Evolutionary conservation across 2,888 invertebrate species (phyloP).

Genomic region (Charanyca ferruginea): DNA sequence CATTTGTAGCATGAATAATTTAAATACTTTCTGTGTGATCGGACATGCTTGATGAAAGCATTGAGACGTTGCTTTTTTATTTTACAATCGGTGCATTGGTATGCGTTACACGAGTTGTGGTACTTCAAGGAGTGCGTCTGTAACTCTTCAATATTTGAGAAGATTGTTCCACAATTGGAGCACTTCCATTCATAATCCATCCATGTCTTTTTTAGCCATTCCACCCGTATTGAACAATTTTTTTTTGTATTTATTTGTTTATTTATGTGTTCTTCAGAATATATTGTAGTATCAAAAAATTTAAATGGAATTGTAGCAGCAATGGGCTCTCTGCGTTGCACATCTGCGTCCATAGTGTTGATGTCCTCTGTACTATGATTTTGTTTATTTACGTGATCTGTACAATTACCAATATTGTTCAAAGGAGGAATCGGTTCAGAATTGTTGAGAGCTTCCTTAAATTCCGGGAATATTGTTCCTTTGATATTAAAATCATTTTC

Average conservation of each 20-base stretch:
- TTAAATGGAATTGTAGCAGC: neutral
- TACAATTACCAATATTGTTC: neutral
- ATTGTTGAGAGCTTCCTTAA: neutral
- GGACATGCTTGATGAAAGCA: conserved; percentile 88
- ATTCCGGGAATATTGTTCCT: neutral
- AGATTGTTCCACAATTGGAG: conserved; percentile 77
- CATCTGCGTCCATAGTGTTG: too few species aligned
- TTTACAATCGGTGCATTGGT: conserved; percentile 92
- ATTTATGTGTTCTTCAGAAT: conserved; percentile 12
- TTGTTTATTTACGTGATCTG: neutral
- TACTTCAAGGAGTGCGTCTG: conserved; percentile 91
- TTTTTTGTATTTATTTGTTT: conserved; percentile 50
- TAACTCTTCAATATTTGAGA: conserved; percentile 79
- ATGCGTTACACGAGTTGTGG: conserved; percentile 92
- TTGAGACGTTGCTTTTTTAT: conserved; percentile 73
- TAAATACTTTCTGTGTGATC: conserved; percentile 91
- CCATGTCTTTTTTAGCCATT: conserved; percentile 78
- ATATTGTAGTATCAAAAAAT: neutral
- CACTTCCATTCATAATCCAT: conserved; percentile 81
- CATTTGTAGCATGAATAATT: conserved; percentile 85
- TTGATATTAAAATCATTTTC: neutral
- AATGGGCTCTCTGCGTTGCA: neutral
- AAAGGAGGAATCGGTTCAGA: neutral
- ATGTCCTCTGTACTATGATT: neutral
- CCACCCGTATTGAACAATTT: conserved; percentile 69